phyloP scores from a whole-genome alignment of 2,888 invertebrate genomes.

The Pachydiplax longipennis region DNA sequence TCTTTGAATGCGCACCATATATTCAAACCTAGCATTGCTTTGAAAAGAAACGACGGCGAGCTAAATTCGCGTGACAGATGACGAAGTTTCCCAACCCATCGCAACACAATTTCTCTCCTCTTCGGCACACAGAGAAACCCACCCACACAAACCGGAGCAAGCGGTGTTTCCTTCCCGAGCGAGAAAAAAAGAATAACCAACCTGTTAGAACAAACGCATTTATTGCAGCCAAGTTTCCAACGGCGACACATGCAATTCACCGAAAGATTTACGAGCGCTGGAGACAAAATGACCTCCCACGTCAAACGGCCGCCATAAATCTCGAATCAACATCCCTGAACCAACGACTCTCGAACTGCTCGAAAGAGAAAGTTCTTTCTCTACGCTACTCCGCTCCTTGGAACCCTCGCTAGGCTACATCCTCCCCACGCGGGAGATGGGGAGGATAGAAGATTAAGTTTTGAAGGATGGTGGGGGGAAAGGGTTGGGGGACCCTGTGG shows the following conservation, averaged over 20 bases:
- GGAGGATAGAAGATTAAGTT: background rate
- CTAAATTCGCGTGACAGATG: too few relatives aligned
- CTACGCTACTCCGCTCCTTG: background rate
- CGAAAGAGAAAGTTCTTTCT: constrained; percentile 1
- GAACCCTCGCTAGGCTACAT: background rate
- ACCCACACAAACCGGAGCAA: background rate
- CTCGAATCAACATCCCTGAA: background rate
- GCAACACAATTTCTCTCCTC: background rate
- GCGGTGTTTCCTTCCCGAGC: background rate
- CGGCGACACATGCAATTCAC: background rate
- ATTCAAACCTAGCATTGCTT: too few relatives aligned
- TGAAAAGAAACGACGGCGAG: too few relatives aligned
- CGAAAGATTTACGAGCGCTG: background rate
- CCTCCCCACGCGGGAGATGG: background rate
- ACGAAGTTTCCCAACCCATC: too few relatives aligned
- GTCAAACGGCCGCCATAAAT: background rate
- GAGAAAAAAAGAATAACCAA: background rate
- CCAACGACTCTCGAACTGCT: background rate
- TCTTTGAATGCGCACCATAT: too few relatives aligned
- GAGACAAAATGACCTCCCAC: background rate
- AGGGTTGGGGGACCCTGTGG: background rate
- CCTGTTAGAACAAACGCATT: constrained; percentile 1
- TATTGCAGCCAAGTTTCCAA: background rate
- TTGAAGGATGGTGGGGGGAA: background rate
- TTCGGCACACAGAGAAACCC: background rate